phyloP scores from a whole-genome alignment of 2,113 vertebrate genomes.

The Triplophysa tibetana region DNA sequence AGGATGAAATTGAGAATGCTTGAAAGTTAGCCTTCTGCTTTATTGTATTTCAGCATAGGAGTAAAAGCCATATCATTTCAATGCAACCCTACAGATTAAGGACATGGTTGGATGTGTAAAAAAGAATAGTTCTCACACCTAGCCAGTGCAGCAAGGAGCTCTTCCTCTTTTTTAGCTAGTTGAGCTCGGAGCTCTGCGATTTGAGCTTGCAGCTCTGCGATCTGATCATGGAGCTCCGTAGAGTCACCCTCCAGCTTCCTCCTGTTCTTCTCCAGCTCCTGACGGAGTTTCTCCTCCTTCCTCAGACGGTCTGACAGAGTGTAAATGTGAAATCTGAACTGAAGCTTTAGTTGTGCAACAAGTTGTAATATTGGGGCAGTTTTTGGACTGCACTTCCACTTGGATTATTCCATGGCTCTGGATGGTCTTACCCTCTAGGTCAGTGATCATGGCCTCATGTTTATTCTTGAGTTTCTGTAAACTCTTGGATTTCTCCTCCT shows the following conservation, averaged over 20 bases:
- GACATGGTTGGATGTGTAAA: background rate
- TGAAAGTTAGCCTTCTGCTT: too few relatives aligned
- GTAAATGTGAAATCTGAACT: background rate
- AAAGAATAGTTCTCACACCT: slow-evolving; percentile 71
- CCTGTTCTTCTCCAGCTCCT: slow-evolving; percentile 94
- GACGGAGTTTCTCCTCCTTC: slow-evolving; percentile 90
- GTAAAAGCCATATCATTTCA: too few relatives aligned
- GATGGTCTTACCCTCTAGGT: slow-evolving; percentile 83
- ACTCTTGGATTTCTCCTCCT: slow-evolving; percentile 97
- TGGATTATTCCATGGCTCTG: background rate
- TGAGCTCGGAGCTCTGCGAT: slow-evolving; percentile 92
- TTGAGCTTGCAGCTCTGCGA: slow-evolving; percentile 94
- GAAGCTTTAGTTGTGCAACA: background rate
- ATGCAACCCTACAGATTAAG: background rate
- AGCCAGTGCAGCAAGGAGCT: slow-evolving; percentile 87
- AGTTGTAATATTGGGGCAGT: background rate
- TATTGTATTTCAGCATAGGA: too few relatives aligned
- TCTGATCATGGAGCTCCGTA: slow-evolving; percentile 87
- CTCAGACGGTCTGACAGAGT: slow-evolving; percentile 83
- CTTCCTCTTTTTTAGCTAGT: slow-evolving; percentile 95
- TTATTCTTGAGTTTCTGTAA: slow-evolving; percentile 97
- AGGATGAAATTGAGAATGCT: too few relatives aligned
- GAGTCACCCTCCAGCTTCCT: slow-evolving; percentile 95
- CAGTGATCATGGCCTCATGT: slow-evolving; percentile 96
- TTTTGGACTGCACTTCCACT: background rate